Base-by-base conservation (phyloP, 2,888 invertebrate genomes). In the Cyrtodaria siliqua region DNA sequence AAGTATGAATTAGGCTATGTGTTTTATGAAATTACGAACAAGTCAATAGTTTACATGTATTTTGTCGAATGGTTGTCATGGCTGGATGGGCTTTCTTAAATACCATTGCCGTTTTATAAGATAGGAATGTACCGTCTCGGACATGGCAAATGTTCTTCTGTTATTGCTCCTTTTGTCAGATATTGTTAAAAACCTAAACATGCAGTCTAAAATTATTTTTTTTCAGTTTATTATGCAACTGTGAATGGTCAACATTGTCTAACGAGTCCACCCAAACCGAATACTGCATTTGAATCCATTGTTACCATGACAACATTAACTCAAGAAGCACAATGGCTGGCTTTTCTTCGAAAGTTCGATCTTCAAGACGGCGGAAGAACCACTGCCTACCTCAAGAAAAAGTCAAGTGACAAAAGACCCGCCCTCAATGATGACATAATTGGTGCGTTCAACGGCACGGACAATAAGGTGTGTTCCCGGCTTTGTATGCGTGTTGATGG, bases 401-500 rank as follows among this genome's bases (percentile, higher is more conserved):
- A 44, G 23, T 59, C 67, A 14, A 55, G 47, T 18, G 75, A 69
- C 56, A 59, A 55, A 44, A 62, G 26, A 12, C 74, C 77, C 4
- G 42, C 33, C 12, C 29, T 59, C 16, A 42, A 29, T 18, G 69
- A 62, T n/a, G 72, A 66, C 49, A 47, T 69, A 52, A 81, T 81
- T 64, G 72, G 72, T 40, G 53, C 27, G 14, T 81, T 78, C 62
- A 81, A 81, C 52, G 75, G 53, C 3, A 75, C 81, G 2, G 67
- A 64, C 20, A 27, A 16, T 3, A 71, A 78, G 49, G 68, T 78
- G 26, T 81, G 81, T 55, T 49, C 72, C 40, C 68, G 78, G 33
- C 78, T 81, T 18, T 81, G 81, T 55, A 69, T 81, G 75, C 53
- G 81, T 8, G 69, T 75, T 14, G 72, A 78, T 24, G 72, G 64